Evolutionary conservation across 2,113 vertebrate genomes (phyloP), one percentile per base, ranked within the genome.

Genomic region (Gallinago paraguaiae): DNA sequence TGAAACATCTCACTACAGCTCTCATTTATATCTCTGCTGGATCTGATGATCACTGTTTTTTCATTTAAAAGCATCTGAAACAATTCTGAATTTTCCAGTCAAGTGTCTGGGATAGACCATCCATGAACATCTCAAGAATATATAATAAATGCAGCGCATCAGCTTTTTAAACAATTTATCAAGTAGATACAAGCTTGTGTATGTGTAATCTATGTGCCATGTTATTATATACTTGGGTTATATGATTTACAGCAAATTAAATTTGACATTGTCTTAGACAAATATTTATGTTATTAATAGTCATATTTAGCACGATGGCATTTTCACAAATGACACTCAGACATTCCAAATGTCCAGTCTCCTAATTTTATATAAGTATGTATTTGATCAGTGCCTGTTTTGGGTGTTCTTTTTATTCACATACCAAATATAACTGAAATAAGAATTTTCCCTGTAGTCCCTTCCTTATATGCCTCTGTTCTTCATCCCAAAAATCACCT

Each of bases 391-490:
- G 68, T 60, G 18, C 51, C 65, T 71, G 82, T 51, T 92, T 68
- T 81, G 90, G 72, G 64, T 54, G 13, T 67, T 94, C 88, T 57
- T 90, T 94, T 80, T 37, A 88, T 93, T 86, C 76, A 64, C 23
- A 83, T 8, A 71, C 23, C 33, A 93, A 93, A 94, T 71, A 78
- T 3, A 88, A 53, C 22, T 7, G 46, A 72, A 86, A 37, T 81
- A 13, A 93, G 88, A 75, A 28, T n/a, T 48, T 91, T 83, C 45
- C 9, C 39, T 88, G 18, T 7, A 48, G 7, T 92, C 35, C 35
- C 76, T 83, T 81, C 60, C 48, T 92, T 81, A 64, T 35, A 77
- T 37, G 33, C 4, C 35, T 71, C 56, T 64, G 14, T 35, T 41
- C n/a, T 83, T 88, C 25, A 81, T 18, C 18, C 12, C 3, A 3